Evolutionary conservation across 37 sponge, comb jelly and placozoan species (phyloP), one percentile per base, ranked within the genome.

Genomic region (Eunapius fragilis): DNA sequence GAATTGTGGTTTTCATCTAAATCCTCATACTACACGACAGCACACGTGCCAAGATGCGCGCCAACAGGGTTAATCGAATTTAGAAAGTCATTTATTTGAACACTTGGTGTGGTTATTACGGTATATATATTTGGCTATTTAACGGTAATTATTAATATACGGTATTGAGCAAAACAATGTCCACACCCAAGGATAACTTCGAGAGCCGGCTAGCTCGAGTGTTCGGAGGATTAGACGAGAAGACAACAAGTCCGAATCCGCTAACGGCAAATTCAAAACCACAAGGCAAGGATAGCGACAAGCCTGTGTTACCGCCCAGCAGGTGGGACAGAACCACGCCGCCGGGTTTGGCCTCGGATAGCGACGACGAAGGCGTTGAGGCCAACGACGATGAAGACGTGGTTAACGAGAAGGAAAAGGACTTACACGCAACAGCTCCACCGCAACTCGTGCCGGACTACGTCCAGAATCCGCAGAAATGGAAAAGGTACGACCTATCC

Each of bases 401-500:
- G 0, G 35, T 36, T 12, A 47, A 17, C 17, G 58, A 10, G 58
- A 10, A 58, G 22, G 14, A 58, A 58, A 58, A 4, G 58, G 7
- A 30, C 2, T 11, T 0, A 1, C 73, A 72, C 73, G 28, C 73
- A n/a, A n/a, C n/a, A 1, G 31, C 14, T 0, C 73, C 73, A 33
- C 27, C 28, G 2, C 73, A 72, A 14, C 73, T 33, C 14, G 73
- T 32, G 27, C 75, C 75, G 14, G 75, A 45, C 38, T 31, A 75
- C 41, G 75, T 31, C 3, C 34, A 58, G 27, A 36, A 75, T 47
- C 75, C 75, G 22, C 70, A 75, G 34, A 85, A 85, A 71, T 91
- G 92, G 92, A 84, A 75, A 25, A 91, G 84, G 80, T 91, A 91
- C 48, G 80, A 87, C 76, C 74, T 91, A 6, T 69, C 37, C 14